phyloP scores from a whole-genome alignment of 2,113 vertebrate species.

The Lamprologus ornatipinnis region DNA sequence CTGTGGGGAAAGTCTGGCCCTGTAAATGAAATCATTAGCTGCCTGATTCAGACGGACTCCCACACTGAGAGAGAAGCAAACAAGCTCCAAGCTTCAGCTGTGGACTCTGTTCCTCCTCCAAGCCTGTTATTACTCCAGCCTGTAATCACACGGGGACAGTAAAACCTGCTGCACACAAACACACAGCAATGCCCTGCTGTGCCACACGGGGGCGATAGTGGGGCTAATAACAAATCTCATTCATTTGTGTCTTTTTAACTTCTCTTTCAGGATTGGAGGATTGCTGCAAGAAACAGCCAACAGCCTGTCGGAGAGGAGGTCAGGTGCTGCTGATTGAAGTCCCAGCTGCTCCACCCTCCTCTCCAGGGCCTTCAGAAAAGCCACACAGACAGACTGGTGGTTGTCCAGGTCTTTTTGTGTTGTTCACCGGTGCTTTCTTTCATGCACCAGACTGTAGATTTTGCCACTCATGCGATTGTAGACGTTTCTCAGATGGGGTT shows the following conservation, averaged over 20 bases:
- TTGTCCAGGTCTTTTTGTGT: not conserved
- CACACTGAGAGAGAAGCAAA: not conserved
- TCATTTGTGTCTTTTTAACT: not conserved
- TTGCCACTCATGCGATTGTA: not conserved
- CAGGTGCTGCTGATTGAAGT: not conserved
- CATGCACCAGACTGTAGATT: not conserved
- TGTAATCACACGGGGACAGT: not conserved
- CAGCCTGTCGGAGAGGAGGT: not conserved
- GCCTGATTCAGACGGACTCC: not conserved
- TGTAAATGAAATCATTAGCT: not conserved
- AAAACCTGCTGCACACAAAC: not conserved
- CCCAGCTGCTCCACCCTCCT: not conserved
- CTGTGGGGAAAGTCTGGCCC: not conserved
- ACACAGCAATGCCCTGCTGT: not conserved
- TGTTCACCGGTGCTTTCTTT: not conserved
- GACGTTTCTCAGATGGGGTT: not conserved
- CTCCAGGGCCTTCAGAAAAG: not conserved
- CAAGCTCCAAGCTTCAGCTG: not conserved
- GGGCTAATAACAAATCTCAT: not conserved
- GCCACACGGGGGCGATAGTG: not conserved
- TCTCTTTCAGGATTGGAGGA: not conserved
- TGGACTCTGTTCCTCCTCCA: not conserved
- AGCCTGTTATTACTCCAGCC: not conserved
- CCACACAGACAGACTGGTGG: not conserved
- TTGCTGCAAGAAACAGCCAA: not conserved